A percentile compares a stretch with the other conserved stretches of the same genome.
Evolutionary conservation across 2,113 vertebrate species (phyloP).

Genomic region (Hippolais icterina): DNA sequence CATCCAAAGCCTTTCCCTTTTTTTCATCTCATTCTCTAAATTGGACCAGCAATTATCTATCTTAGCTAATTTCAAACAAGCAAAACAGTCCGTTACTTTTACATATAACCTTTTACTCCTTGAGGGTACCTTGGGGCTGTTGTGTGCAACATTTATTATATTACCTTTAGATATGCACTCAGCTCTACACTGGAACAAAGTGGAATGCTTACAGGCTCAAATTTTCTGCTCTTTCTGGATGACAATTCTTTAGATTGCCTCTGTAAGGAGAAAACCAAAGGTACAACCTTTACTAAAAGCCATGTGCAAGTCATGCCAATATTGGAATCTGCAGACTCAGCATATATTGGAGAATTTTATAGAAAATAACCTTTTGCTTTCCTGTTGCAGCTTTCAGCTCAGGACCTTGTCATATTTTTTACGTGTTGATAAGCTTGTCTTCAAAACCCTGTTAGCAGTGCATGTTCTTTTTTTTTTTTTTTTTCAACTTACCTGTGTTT

Average conservation of each 20-base stretch:
- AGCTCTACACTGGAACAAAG: not conserved
- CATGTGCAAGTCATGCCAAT: not conserved
- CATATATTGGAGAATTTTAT: not conserved
- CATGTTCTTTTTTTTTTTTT: not conserved
- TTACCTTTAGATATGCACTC: not conserved
- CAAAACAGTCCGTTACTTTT: not conserved
- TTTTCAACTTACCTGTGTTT: not conserved
- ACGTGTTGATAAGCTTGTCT: not conserved
- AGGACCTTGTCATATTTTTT: not conserved
- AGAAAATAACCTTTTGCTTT: not conserved
- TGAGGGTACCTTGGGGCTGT: not conserved
- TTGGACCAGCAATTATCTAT: not conserved
- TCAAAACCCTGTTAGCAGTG: not conserved
- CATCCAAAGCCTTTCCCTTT: not conserved
- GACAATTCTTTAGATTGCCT: not conserved
- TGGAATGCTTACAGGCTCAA: not conserved
- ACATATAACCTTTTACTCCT: not conserved
- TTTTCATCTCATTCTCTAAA: constrained; percentile 11
- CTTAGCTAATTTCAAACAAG: not conserved
- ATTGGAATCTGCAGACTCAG: not conserved
- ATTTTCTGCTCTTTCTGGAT: not conserved
- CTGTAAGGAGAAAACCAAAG: not conserved
- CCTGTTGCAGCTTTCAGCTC: not conserved
- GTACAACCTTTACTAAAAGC: not conserved
- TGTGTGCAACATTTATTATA: not conserved